phyloP scores from a whole-genome alignment of 2,113 vertebrate species.

The Pogona vitticeps region DNA sequence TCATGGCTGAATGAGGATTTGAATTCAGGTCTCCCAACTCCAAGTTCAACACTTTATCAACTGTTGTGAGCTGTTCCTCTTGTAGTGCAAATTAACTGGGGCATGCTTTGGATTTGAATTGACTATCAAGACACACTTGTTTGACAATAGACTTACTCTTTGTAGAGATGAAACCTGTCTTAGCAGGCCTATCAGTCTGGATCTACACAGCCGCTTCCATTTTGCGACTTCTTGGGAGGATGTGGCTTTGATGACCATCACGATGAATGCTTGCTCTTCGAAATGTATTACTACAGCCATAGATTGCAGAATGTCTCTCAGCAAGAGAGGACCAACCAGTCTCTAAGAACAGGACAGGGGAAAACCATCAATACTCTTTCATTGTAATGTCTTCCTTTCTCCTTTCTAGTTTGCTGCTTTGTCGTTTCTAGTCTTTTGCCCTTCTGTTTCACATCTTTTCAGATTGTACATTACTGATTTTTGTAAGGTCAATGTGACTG shows the following conservation, averaged over 20 bases:
- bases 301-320: neutral
- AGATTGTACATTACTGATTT: no score
- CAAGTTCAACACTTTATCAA: no score
- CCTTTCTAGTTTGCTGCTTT: neutral
- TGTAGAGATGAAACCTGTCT: neutral
- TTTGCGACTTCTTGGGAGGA: neutral
- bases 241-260: neutral
- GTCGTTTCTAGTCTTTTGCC: no score
- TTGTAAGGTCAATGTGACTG: no score
- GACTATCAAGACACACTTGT: neutral
- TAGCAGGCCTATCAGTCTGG: neutral
- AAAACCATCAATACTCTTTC: neutral
- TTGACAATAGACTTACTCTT: neutral
- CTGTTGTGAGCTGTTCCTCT: neutral
- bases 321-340: neutral
- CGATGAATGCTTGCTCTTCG: neutral
- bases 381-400: neutral
- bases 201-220: neutral
- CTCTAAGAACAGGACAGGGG: neutral
- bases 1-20: no score
- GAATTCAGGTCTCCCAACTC: no score
- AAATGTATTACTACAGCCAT: neutral
- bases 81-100: neutral
- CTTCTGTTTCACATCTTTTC: no score
- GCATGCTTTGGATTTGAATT: neutral